Evolutionary conservation across 2,888 invertebrate species (phyloP).

Genomic region (Agrotis puta): DNA sequence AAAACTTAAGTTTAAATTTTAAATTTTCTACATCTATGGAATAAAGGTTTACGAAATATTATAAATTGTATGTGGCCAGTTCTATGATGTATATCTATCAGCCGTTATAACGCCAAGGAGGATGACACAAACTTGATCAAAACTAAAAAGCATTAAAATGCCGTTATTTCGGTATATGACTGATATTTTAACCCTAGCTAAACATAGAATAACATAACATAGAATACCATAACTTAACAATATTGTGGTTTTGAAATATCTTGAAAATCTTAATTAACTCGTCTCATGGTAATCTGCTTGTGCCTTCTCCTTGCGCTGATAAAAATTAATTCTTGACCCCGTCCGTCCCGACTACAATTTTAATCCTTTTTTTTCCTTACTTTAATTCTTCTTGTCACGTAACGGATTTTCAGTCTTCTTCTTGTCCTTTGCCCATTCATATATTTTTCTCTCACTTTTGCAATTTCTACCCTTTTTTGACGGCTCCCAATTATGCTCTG

Average conservation of each 20-base stretch:
- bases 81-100: slow-evolving; percentile 3
- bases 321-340: neutral
- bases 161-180: neutral
- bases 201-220: neutral
- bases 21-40: neutral
- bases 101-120: neutral
- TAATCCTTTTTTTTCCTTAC: too few species aligned
- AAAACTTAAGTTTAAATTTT: too few species aligned
- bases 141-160: neutral
- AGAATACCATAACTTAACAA: neutral
- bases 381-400: too few species aligned
- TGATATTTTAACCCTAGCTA: neutral
- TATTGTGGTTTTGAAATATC: neutral
- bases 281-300: neutral
- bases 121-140: neutral
- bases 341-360: neutral
- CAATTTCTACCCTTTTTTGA: neutral
- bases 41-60: neutral
- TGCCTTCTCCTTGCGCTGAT: slow-evolving; percentile 21
- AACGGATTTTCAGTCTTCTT: neutral
- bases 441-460: neutral
- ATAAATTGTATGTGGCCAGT: slow-evolving; percentile 19
- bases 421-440: too few species aligned
- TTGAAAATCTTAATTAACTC: neutral
- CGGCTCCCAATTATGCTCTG: neutral